Evolutionary conservation across 2,113 vertebrate genomes (phyloP), one percentile per base, ranked within the genome.

Genomic region (Tragelaphus buxtoni): DNA sequence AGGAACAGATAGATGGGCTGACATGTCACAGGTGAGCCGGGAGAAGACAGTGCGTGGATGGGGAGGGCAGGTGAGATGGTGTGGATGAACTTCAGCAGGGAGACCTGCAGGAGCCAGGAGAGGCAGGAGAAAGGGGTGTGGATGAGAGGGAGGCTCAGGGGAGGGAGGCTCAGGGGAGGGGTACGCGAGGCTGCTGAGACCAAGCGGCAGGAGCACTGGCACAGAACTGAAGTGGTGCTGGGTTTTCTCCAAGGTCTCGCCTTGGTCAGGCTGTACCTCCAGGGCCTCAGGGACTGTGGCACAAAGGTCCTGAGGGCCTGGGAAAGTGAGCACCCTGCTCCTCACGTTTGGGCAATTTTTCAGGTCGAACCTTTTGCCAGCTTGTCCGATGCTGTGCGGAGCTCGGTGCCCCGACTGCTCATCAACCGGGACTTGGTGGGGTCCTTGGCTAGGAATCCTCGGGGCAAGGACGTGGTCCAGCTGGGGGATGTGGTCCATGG

Each of bases 321-420:
- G 2, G 61, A 30, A 63, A 16, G 26, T 11, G 20, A 39, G 22
- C 28, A 2, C 14, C 5, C 2, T 14, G 20, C 47, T 49, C 42
- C 51, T 96, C 60, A 63, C 5, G 0, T 45, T 13, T 60, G 79
- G 92, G 39, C 14, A 18, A 2, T 88, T 74, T 91, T 96, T 24
- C 94, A 99, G 99, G 99, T 99, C 98, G 99, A 99, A 96, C 99
- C 99, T 35, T 99, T 99, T 28, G 99, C 99, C 97, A 99, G 99
- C 94, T 98, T 99, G 97, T 99, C 99, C 0, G 99, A 99, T 56
- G 99, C 99, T 0, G 98, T 99, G 9, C 96, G 98, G 39, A 49
- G 98, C 81, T 99, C 99, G 0, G 98, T 99, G 3, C 99, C 99
- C 5, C 99, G 99, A 0, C 97, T 99, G 13, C 98, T 99, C 92